A percentile compares a stretch with the other conserved stretches of the same genome.
Evolutionary conservation across 2,113 vertebrate genomes (phyloP).

Genomic region (Thamnaconus septentrionalis): DNA sequence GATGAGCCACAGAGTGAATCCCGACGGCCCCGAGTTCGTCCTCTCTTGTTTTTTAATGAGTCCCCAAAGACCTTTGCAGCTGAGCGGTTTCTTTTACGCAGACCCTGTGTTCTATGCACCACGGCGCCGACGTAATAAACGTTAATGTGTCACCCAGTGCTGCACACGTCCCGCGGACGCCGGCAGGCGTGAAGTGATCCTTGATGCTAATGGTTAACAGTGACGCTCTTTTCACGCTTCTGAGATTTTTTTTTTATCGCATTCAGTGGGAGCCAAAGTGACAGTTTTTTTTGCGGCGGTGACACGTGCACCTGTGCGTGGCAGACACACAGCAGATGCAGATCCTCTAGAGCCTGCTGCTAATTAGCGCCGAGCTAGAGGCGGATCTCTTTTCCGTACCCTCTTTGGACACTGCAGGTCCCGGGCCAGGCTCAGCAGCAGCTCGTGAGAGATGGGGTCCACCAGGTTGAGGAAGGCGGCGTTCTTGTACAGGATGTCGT

Average conservation of each 20-base stretch:
- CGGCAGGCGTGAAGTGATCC: background rate
- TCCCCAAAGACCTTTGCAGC: no score
- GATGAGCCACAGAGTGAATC: no score
- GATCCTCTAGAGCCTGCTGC: conserved; percentile 11
- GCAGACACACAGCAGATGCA: background rate
- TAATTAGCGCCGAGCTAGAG: conserved; percentile 1
- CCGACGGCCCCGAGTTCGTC: no score
- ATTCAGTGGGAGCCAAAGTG: background rate
- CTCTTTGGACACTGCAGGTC: conserved; percentile 89
- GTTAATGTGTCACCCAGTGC: background rate
- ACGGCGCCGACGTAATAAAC: background rate
- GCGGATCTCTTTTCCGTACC: conserved; percentile 64
- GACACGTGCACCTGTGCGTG: conserved; percentile 16
- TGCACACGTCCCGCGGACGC: no score
- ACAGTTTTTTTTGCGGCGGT: conserved; percentile 17
- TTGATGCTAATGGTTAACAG: background rate
- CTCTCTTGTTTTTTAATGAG: no score
- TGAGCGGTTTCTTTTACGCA: no score
- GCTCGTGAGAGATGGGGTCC: conserved; percentile 90
- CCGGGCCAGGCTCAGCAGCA: conserved; percentile 83
- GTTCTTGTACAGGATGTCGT: conserved; percentile 88
- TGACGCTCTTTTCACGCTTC: background rate
- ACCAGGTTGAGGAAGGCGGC: conserved; percentile 87
- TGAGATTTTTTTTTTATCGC: background rate
- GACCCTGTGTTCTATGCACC: no score